Evolutionary conservation across 2,797 vertebrate species (phyloP), one percentile per base, ranked within the genome.

Genomic region (Acanthurus leucopareius): DNA sequence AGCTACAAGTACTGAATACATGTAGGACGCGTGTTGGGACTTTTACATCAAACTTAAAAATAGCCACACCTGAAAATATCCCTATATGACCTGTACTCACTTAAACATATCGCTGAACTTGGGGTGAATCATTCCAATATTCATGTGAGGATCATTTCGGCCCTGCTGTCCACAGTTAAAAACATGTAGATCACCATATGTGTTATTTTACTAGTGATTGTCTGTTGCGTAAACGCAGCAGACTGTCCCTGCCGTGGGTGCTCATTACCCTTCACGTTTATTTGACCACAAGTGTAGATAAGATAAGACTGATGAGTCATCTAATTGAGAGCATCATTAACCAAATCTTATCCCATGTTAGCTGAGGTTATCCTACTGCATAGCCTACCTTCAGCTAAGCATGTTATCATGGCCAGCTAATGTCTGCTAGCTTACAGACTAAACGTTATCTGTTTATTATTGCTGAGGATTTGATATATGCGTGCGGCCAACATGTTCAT

Each of bases 321-420:
- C 44, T 51, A 48, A 66, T 54, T 47, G 32, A 62, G 32, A 73
- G 70, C 73, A 80, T 42, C 61, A 64, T 52, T 32, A 63, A 63
- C 42, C 10, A 38, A 11, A 67, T 52, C 48, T 47, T 22, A 61
- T 22, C 73, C 42, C 11, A 4, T 32, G 61, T 32, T 54, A 56
- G 73, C 79, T 15, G 5, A 8, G 25, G 71, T 62, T 73, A 80
- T 73, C 74, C 10, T 52, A 0, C 53, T n/a, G 19, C 11, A 2
- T 20, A 65, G 61, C 78, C 15, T 52, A 66, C 61, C 10, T 4
- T 45, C 25, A 35, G 52, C 64, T 10, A 2, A 47, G 44, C 62
- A 42, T 75, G 65, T 64, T 28, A 69, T 73, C 61, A n/a, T 48
- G 6, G 72, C 69, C 83, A 86, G 77, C 77, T 45, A 25, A 51